A percentile compares a stretch with the other conserved stretches of the same genome.
Evolutionary conservation across 1,140 invertebrate genomes (phyloP).

Genomic region (Ceratitis capitata): DNA sequence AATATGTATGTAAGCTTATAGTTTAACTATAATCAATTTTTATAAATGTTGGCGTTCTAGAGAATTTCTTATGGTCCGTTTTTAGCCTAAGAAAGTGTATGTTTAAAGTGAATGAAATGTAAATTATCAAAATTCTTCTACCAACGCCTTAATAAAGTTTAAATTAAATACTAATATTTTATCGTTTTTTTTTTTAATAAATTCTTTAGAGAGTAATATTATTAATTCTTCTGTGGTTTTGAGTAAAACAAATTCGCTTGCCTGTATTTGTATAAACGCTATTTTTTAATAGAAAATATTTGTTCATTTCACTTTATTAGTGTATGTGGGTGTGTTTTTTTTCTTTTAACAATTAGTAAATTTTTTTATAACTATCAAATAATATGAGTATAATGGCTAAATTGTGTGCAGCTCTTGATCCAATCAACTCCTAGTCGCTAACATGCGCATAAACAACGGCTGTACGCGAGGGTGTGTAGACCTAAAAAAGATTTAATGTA

Average conservation of each 20-base stretch:
- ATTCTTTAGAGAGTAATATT: too few species aligned
- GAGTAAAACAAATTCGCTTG: neutral
- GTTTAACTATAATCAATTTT: neutral
- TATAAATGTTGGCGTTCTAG: neutral
- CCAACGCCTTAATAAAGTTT: neutral
- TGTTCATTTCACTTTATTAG: conserved; percentile 5
- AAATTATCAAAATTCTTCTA: too few species aligned
- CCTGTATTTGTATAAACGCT: neutral
- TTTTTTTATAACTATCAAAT: conserved; percentile 1
- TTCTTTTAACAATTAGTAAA: neutral
- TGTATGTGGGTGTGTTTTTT: too few species aligned
- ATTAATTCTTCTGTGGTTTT: too few species aligned
- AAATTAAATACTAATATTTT: neutral
- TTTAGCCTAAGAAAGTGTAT: too few species aligned
- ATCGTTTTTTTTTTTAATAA: neutral
- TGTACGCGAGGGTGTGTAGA: conserved; percentile 67
- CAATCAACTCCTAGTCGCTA: conserved; percentile 46
- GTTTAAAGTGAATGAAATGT: too few species aligned
- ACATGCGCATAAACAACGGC: conserved; percentile 65
- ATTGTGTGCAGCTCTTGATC: neutral
- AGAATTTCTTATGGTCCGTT: too few species aligned
- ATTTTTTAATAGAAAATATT: conserved; percentile 12
- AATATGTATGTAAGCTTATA: neutral
- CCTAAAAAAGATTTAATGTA: conserved; percentile 47
- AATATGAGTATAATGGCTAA: neutral